Evolutionary conservation across 2,797 vertebrate species (phyloP).

Genomic region (Macrochelys suwanniensis): DNA sequence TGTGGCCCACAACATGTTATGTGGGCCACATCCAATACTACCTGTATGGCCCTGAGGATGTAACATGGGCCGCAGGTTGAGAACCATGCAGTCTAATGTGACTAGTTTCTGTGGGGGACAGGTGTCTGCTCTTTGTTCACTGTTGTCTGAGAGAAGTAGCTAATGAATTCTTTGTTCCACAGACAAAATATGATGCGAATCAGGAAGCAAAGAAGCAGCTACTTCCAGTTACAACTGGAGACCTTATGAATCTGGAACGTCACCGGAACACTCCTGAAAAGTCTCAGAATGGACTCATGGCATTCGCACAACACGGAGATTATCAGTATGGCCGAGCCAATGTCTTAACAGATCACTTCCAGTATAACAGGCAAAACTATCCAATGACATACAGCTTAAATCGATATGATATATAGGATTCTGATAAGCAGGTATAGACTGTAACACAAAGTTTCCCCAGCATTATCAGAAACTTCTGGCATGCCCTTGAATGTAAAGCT

Average conservation of each 20-base stretch:
- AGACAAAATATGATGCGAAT: conserved; percentile 96
- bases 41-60: too few species aligned
- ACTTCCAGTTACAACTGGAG: conserved; percentile 87
- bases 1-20: too few species aligned
- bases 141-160: neutral
- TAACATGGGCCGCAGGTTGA: too few species aligned
- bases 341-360: conserved; percentile 92
- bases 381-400: conserved; percentile 84
- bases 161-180: conserved; percentile 19
- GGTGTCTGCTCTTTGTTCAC: rapidly evolving
- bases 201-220: conserved; percentile 91
- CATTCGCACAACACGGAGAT: conserved; percentile 86
- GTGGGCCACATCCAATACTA: too few species aligned
- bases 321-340: conserved; percentile 87
- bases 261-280: conserved; percentile 81
- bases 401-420: conserved; percentile 91
- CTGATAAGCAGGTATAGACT: conserved; percentile 44
- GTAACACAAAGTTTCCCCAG: conserved; percentile 35
- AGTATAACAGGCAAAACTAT: conserved; percentile 90
- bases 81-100: neutral
- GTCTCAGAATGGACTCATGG: conserved; percentile 87
- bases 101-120: neutral
- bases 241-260: conserved; percentile 85
- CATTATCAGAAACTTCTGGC: conserved; percentile 62
- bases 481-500: conserved; percentile 71